phyloP scores from a whole-genome alignment of 2,888 invertebrate genomes.

The Folsomia candida region DNA sequence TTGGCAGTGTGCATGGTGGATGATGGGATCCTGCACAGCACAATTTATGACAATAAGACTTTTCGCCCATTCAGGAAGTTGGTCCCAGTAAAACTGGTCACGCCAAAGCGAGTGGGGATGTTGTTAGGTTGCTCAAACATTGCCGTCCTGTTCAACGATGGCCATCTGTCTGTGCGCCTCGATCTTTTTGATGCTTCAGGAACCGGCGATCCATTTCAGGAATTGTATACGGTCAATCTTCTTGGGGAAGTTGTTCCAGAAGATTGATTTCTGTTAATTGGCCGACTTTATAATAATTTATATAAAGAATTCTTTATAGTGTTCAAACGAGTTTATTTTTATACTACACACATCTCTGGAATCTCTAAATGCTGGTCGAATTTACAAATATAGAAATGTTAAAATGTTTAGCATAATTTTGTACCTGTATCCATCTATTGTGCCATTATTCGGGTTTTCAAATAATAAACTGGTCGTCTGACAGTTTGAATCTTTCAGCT shows the following conservation, averaged over 20 bases:
- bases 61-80: background rate
- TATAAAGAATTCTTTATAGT: too few species aligned
- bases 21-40: background rate
- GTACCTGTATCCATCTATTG: too few species aligned
- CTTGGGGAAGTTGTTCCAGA: background rate
- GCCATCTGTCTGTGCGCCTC: background rate
- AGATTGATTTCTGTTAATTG: too few species aligned
- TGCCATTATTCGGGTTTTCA: too few species aligned
- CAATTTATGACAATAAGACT: background rate
- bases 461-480: too few species aligned
- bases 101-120: background rate
- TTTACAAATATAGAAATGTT: too few species aligned
- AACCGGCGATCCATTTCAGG: background rate
- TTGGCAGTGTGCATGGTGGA: background rate
- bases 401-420: too few species aligned
- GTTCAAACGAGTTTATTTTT: too few species aligned
- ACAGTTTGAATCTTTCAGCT: too few species aligned
- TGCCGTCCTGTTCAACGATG: background rate
- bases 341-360: too few species aligned
- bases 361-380: too few species aligned
- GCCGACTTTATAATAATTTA: too few species aligned
- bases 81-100: background rate
- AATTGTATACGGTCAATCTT: background rate
- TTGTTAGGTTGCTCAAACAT: background rate
- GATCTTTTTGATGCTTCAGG: background rate